Evolutionary conservation across 2,888 invertebrate species (phyloP).

Genomic region (Cosmopolites sordidus): DNA sequence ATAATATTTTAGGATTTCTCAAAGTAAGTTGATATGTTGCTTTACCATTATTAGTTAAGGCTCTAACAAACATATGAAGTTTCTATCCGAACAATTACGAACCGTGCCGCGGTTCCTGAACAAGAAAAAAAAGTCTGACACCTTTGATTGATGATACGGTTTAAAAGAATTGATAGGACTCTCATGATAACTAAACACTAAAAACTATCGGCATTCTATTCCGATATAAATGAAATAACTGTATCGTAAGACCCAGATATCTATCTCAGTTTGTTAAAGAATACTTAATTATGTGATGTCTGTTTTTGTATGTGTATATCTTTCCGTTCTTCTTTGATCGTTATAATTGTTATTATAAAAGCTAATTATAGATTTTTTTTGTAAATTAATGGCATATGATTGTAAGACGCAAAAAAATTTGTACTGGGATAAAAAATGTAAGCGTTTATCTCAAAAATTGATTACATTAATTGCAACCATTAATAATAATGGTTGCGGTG

Average conservation of each 20-base stretch:
- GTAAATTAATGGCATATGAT: too few relatives aligned
- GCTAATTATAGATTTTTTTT: background rate
- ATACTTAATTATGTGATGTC: conserved; percentile 1
- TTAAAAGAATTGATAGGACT: conserved; percentile 10
- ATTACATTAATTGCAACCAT: too few relatives aligned
- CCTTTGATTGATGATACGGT: conserved; percentile 7
- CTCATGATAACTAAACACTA: conserved; percentile 4
- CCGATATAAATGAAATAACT: background rate
- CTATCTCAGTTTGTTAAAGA: background rate
- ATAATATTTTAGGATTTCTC: too few relatives aligned
- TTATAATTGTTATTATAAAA: background rate
- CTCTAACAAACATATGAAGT: too few relatives aligned
- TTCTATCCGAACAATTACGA: too few relatives aligned
- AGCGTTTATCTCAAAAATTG: too few relatives aligned
- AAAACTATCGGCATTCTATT: conserved; percentile 1
- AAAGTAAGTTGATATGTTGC: too few relatives aligned
- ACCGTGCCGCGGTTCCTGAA: too few relatives aligned
- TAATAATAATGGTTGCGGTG: too few relatives aligned
- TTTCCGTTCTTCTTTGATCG: background rate
- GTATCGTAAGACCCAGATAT: background rate
- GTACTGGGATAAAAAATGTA: too few relatives aligned
- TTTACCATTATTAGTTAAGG: too few relatives aligned
- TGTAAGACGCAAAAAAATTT: too few relatives aligned
- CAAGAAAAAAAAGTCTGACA: conserved; percentile 6
- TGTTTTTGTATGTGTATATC: background rate